Base-by-base conservation (phyloP, 2,113 vertebrate species). In the Syrrhaptes paradoxus region DNA sequence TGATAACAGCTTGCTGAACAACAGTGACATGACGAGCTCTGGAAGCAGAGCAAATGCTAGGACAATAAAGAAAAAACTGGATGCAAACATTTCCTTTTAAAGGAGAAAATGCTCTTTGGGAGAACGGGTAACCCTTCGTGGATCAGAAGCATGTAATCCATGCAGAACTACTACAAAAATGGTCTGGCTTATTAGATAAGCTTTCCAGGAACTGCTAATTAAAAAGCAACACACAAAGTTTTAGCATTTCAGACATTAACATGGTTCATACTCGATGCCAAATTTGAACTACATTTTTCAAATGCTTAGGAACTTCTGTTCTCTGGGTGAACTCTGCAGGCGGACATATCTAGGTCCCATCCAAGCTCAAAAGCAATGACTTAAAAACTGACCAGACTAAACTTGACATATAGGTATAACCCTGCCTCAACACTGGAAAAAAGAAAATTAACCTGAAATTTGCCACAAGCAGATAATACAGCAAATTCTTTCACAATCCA, bases 81-180 rank as follows among this genome's bases (percentile, higher is more conserved):
- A 73, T 66, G 78, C 32, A 91, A 82, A 85, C 46, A 17, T 25
- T 76, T 26, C 49, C 34, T 77, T 67, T 83, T 67, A 83, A 83
- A 89, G 41, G 14, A 58, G 28, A 74, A 85, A 91, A 74, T 7
- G 13, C 24, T 74, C 84, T 85, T 22, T 32, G 52, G 57, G 80
- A 87, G 77, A 68, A 66, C 52, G 11, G 12, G 25, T 5, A 91
- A 55, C 21, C 3, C 66, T 51, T 48, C 6, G 4, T 5, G 25
- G 41, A 62, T 24, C 71, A 68, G 17, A 68, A 52, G 17, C 45
- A 28, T 2, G 7, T 10, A 63, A 66, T 5, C 38, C 48, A 46
- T 3, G 2, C 2, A 67, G 34, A 73, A 46, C 20, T 77, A 18
- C 26, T 17, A 22, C 0, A 1, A 57, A 46, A 88, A 65, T 36